Conservation (phyloP, 53 echinoderm and acorn worm genomes). For the Echinometra lucunter region DNA sequence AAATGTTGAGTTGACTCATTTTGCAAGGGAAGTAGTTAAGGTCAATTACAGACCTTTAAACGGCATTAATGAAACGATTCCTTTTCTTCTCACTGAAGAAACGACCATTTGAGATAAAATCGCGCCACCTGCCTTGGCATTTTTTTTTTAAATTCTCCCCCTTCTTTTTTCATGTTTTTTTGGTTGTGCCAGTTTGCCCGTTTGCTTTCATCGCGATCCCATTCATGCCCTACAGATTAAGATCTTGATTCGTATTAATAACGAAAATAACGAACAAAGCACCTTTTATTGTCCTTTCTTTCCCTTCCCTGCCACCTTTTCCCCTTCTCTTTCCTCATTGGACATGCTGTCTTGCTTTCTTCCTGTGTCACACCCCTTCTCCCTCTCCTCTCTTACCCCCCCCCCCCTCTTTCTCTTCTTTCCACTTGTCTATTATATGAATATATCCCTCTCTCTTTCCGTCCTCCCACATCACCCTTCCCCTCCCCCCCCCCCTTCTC, state of each 20-base stretch:
- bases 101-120: not conserved
- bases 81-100: not conserved
- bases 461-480: too few relatives aligned
- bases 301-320: not conserved
- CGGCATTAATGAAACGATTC: not conserved
- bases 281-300: not conserved
- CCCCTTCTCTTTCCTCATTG: not conserved
- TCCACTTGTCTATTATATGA: too few relatives aligned
- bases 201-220: constrained; percentile 1
- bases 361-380: too few relatives aligned
- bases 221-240: not conserved
- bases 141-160: not conserved
- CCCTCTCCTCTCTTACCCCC: not conserved
- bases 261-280: constrained; percentile 1
- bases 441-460: not conserved
- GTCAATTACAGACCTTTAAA: not conserved
- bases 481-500: too few relatives aligned
- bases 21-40: too few relatives aligned
- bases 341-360: too few relatives aligned
- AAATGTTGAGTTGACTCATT: too few relatives aligned
- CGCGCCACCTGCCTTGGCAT: constrained; percentile 10
- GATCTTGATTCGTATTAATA: not conserved
- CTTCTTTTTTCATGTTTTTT: not conserved
- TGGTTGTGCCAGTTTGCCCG: too few relatives aligned
- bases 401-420: not conserved